These are phyloP conservation scores for Iselma pallidipennis DNA, from an alignment of 2,888 invertebrate species.

Conservation along the genomic window DNA sequence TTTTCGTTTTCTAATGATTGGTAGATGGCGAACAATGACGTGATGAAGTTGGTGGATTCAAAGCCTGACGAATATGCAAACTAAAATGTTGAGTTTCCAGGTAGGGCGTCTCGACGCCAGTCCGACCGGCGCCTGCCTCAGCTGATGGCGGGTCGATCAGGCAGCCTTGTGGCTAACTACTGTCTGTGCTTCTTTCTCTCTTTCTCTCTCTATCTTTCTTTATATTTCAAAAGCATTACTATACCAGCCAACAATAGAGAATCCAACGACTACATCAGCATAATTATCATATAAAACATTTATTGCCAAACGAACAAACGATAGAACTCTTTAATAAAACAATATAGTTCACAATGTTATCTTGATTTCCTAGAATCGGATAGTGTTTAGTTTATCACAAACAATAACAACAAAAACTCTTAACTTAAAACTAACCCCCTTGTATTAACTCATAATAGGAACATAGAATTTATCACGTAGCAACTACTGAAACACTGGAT, in stretches of 20 bases:
- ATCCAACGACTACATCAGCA: slow-evolving; percentile 17
- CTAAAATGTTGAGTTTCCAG: slow-evolving; percentile 37
- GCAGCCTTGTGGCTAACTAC: slow-evolving; percentile 44
- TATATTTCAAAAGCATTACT: not conserved
- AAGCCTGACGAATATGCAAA: slow-evolving; percentile 39
- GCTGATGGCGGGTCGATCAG: slow-evolving; percentile 52
- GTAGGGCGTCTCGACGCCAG: slow-evolving; percentile 46
- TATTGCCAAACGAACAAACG: not conserved
- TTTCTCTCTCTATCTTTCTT: not conserved
- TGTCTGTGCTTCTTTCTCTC: slow-evolving; percentile 34
- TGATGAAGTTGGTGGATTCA: slow-evolving; percentile 31
- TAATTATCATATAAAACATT: slow-evolving; percentile 25
- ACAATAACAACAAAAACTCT: not conserved
- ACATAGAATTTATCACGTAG: too few relatives aligned
- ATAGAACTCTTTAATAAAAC: not conserved
- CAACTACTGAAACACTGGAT: too few relatives aligned
- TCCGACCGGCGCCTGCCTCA: slow-evolving; percentile 46
- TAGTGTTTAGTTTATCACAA: not conserved
- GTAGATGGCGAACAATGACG: slow-evolving; percentile 29
- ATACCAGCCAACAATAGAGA: not conserved
- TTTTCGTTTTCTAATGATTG: not conserved
- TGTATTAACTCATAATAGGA: too few relatives aligned
- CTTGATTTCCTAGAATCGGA: not conserved
- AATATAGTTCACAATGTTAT: not conserved
- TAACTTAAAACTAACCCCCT: not conserved